A percentile compares a stretch with the other conserved stretches of the same genome.
Evolutionary conservation across 2,888 invertebrate species (phyloP).

Genomic region (Parnassius glacialis): DNA sequence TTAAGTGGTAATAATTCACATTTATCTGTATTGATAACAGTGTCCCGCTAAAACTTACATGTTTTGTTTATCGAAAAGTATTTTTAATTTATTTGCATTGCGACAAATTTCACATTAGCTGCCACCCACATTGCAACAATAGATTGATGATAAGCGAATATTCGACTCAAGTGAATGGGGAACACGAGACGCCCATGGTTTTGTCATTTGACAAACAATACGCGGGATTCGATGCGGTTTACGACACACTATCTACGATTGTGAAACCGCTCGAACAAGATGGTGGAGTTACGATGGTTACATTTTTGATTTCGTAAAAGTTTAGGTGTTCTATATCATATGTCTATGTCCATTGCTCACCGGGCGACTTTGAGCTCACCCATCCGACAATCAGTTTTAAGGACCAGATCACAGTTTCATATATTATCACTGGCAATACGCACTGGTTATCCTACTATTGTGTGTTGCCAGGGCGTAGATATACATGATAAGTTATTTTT

Average conservation of each 20-base stretch:
- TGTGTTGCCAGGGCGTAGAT: too few relatives aligned
- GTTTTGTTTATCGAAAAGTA: slow-evolving; percentile 6
- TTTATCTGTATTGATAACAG: background rate
- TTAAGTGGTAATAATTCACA: background rate
- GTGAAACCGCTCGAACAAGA: slow-evolving; percentile 47
- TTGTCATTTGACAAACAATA: slow-evolving; percentile 60
- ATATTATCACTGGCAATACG: too few relatives aligned
- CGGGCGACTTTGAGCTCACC: too few relatives aligned
- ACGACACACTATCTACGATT: slow-evolving; percentile 52
- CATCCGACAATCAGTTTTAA: too few relatives aligned
- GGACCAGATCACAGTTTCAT: too few relatives aligned
- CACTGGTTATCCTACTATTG: too few relatives aligned
- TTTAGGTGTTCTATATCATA: slow-evolving; percentile 9
- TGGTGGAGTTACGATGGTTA: slow-evolving; percentile 43
- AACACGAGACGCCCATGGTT: slow-evolving; percentile 42
- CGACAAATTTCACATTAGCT: slow-evolving; percentile 14
- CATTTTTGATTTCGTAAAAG: slow-evolving; percentile 37
- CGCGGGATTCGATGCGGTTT: slow-evolving; percentile 55
- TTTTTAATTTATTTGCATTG: slow-evolving; percentile 10
- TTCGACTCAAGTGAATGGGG: slow-evolving; percentile 35
- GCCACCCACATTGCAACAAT: slow-evolving; percentile 21
- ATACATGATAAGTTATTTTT: too few relatives aligned
- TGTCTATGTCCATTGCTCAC: too few relatives aligned
- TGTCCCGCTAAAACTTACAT: background rate
- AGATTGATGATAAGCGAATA: slow-evolving; percentile 30